A percentile compares a stretch with the other conserved stretches of the same genome.
These are phyloP conservation scores for Heliconius charithonia DNA, from an alignment of 2,888 invertebrate species.

Conservation along the genomic window DNA sequence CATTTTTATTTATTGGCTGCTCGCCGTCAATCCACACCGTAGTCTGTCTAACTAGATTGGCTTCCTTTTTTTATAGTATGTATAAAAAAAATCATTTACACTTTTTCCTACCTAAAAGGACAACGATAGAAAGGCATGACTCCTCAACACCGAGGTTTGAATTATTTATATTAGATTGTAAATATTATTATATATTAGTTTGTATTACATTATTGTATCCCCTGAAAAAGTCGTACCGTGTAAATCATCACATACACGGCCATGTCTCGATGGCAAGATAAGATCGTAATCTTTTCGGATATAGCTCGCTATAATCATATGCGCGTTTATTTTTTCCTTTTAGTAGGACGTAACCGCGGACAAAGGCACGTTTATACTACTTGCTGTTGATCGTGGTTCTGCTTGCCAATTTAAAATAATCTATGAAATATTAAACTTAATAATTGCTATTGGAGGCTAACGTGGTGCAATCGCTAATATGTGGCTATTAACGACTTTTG, in stretches of 20 bases:
- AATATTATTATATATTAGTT: not conserved
- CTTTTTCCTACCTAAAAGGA: no score
- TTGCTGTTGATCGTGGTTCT: constrained; percentile 4
- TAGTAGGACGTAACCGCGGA: constrained; percentile 63
- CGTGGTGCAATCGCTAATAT: no score
- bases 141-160: not conserved
- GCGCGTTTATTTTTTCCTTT: constrained; percentile 65
- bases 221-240: constrained; percentile 62
- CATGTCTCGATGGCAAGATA: constrained; percentile 78
- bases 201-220: constrained; percentile 24
- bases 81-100: no score
- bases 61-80: no score
- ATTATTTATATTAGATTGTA: not conserved
- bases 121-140: not conserved
- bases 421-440: not conserved
- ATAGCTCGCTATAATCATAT: constrained; percentile 83
- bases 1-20: not conserved
- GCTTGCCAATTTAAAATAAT: constrained; percentile 1
- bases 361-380: constrained; percentile 41
- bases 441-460: not conserved
- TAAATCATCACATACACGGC: constrained; percentile 68
- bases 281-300: constrained; percentile 82
- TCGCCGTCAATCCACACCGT: not conserved
- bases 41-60: not conserved
- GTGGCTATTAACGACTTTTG: not conserved